Evolutionary conservation across 2,797 vertebrate genomes (phyloP), one percentile per base, ranked within the genome.

Genomic region (Podargus strigoides): DNA sequence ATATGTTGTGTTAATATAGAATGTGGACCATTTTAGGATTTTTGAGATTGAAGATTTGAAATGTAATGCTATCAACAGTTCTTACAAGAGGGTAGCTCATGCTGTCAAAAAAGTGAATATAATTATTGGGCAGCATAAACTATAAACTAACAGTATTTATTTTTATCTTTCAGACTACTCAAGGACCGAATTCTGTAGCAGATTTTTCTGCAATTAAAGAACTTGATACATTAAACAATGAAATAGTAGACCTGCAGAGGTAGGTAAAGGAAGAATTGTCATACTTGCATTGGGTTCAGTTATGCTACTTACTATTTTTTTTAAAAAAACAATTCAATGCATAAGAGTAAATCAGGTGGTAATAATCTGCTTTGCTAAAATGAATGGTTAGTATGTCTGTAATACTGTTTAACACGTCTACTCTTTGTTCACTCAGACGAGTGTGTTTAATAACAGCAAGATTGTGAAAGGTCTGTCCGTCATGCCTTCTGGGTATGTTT

Each of bases 161-260:
- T 92, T 94, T 96, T 97, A 41, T 97, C 64, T 97, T 98, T 92
- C 98, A 99, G 99, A 98, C 92, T 96, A 97, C 97, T 80, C 67
- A 97, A 91, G 97, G 95, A 62, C 97, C 39, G 69, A 98, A 98
- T 97, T 97, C 98, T 93, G 98, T 98, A 80, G 99, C 99, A 74
- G 99, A 99, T 97, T 99, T 99, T 97, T 99, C 99, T 93, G 99
- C 99, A 94, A 99, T 99, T 98, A 99, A 99, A 96, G 99, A 99
- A 92, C 98, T 99, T 93, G 99, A 99, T 97, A 98, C 99, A 2
- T 98, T 99, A 96, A 99, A 98, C 97, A 99, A 99, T 83, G 99
- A 99, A 98, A 99, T 99, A 93, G 98, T 99, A 83, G 99, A 99
- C 91, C 97, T 99, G 78, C 99, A 99, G 97, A 99, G 98, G 99